A percentile compares a stretch with the other conserved stretches of the same genome.
phyloP scores from a whole-genome alignment of 2,797 vertebrate species.

The Lithobates pipiens region DNA sequence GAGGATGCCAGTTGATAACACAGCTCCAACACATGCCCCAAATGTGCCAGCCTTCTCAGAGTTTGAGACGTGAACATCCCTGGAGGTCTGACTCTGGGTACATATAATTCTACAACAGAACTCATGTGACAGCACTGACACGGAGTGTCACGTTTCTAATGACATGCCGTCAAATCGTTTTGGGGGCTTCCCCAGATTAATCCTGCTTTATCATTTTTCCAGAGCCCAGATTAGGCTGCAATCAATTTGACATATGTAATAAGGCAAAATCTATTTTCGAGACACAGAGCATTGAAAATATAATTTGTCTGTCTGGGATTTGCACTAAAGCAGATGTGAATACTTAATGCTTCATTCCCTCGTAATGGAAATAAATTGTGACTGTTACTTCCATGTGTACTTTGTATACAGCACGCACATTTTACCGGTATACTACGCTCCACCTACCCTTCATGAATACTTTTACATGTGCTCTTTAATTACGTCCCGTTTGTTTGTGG shows the following conservation, averaged over 20 bases:
- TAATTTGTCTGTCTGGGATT: conserved; percentile 47
- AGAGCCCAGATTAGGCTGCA: neutral
- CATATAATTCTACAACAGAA: neutral
- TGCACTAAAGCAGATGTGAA: conserved; percentile 42
- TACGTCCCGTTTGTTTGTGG: too few relatives aligned
- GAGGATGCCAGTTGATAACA: neutral
- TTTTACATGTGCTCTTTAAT: too few relatives aligned
- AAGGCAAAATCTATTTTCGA: conserved; percentile 37
- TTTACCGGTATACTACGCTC: too few relatives aligned
- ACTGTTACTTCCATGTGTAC: conserved; percentile 10
- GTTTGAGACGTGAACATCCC: too few relatives aligned
- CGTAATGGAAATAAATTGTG: conserved; percentile 43
- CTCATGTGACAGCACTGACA: conserved; percentile 3
- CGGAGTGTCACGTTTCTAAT: neutral
- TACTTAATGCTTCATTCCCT: conserved; percentile 27
- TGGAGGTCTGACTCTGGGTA: neutral
- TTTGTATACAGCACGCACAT: neutral
- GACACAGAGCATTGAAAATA: conserved; percentile 35
- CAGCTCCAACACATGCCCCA: neutral
- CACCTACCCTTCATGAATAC: too few relatives aligned
- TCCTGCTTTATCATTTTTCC: neutral
- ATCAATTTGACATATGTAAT: conserved; percentile 23
- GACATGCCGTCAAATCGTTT: neutral
- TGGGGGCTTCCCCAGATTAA: conserved; percentile 6
- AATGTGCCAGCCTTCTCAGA: neutral